Evolutionary conservation across 2,113 vertebrate species (phyloP).

Genomic region (Psilopsiagon aymara): DNA sequence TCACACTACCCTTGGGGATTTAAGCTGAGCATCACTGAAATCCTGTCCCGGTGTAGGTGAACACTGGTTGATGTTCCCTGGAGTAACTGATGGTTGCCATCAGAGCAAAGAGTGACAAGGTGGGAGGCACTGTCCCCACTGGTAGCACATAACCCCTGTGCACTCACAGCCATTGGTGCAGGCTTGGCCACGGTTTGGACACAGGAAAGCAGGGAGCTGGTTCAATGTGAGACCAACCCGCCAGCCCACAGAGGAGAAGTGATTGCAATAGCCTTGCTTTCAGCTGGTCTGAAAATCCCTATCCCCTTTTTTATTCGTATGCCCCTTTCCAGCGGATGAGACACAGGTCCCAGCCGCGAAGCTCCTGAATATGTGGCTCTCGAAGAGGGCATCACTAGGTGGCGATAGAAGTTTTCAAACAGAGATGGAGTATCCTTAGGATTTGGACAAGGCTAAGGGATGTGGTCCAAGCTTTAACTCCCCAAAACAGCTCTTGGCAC

Average conservation of each 20-base stretch:
- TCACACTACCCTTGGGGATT: fast-evolving
- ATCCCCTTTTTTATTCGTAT: background rate
- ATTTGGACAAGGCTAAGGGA: background rate
- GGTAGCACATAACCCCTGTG: fast-evolving
- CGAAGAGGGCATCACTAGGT: background rate
- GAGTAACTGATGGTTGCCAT: background rate
- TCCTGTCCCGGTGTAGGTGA: background rate
- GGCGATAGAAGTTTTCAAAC: slow-evolving; percentile 8
- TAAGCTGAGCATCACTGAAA: background rate
- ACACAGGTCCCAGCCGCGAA: fast-evolving
- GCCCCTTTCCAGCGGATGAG: fast-evolving
- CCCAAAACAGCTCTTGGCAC: fast-evolving
- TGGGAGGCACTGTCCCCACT: fast-evolving
- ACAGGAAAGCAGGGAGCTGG: background rate
- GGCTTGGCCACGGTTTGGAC: background rate
- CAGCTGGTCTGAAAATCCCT: background rate
- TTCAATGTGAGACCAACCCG: background rate
- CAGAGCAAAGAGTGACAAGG: background rate
- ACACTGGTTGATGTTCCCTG: background rate
- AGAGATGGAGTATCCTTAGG: fast-evolving
- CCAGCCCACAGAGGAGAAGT: background rate
- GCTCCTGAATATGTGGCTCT: fast-evolving
- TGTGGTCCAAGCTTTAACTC: background rate
- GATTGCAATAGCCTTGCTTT: background rate
- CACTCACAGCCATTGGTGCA: background rate